Conservation (phyloP, 2,888 invertebrate species). For the Caenorhabditis angaria region DNA sequence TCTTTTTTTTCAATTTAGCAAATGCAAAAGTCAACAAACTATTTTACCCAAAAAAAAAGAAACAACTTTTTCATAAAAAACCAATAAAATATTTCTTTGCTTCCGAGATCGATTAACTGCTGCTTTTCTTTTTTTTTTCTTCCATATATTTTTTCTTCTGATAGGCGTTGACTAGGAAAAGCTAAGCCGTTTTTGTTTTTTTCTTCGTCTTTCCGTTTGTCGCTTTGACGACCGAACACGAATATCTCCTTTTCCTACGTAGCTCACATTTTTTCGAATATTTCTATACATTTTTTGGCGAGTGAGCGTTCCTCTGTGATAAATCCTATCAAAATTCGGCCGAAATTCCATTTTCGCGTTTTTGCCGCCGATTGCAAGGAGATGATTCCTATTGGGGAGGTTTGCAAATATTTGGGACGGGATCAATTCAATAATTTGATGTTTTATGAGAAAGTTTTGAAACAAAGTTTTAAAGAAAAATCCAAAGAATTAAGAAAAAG, state of each 20-base stretch:
- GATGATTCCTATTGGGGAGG: conserved; percentile 60
- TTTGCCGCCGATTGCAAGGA: not conserved
- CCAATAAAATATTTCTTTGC: not conserved
- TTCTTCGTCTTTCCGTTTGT: too few relatives aligned
- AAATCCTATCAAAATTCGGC: conserved; percentile 5
- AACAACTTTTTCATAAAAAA: not conserved
- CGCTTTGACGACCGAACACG: not conserved
- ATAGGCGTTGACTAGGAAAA: not conserved
- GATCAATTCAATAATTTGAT: too few relatives aligned
- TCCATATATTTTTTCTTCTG: not conserved
- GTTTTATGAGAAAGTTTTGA: too few relatives aligned
- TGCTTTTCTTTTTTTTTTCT: not conserved
- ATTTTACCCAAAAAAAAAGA: not conserved
- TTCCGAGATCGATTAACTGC: not conserved
- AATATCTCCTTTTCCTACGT: too few relatives aligned
- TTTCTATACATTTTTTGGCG: too few relatives aligned
- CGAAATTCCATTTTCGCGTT: not conserved
- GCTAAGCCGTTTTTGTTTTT: not conserved
- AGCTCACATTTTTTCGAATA: too few relatives aligned
- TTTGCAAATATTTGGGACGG: conserved; percentile 13
- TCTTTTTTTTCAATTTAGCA: not conserved
- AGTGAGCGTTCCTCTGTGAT: not conserved
- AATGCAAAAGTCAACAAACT: not conserved
- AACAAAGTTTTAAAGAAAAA: not conserved
- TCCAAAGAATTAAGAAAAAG: not conserved